Evolutionary conservation across 1,140 invertebrate species (phyloP).

Genomic region (Macrobrachium nipponense): DNA sequence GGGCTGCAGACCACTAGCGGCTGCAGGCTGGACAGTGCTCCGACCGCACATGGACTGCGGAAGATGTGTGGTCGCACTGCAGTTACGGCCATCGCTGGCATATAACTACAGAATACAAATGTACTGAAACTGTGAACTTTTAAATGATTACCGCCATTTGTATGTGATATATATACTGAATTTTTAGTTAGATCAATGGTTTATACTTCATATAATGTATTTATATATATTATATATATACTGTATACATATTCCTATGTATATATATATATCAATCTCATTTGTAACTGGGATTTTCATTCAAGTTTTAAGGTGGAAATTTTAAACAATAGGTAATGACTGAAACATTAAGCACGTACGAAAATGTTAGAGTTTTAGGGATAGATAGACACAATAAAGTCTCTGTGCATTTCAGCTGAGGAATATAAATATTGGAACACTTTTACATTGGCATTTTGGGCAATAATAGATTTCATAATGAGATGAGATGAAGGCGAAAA

Average conservation of each 20-base stretch:
- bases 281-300: slow-evolving; percentile 47
- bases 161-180: neutral
- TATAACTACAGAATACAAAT: slow-evolving; percentile 21
- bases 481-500: slow-evolving; percentile 33
- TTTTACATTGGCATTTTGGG: slow-evolving; percentile 47
- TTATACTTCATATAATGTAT: slow-evolving; percentile 27
- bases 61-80: slow-evolving; percentile 21
- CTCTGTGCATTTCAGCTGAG: slow-evolving; percentile 47
- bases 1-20: slow-evolving; percentile 41
- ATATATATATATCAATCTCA: slow-evolving; percentile 40
- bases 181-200: slow-evolving; percentile 37
- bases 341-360: slow-evolving; percentile 54
- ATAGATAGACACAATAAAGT: slow-evolving; percentile 26
- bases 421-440: slow-evolving; percentile 50
- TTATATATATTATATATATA: slow-evolving; percentile 28
- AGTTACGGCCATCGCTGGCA: slow-evolving; percentile 4
- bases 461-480: slow-evolving; percentile 31
- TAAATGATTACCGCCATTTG: slow-evolving; percentile 27
- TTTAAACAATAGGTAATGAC: slow-evolving; percentile 40
- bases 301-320: slow-evolving; percentile 38
- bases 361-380: slow-evolving; percentile 49
- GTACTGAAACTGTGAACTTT: slow-evolving; percentile 35
- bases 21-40: slow-evolving; percentile 42
- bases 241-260: slow-evolving; percentile 45
- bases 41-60: slow-evolving; percentile 35